These are phyloP conservation scores for Strigamia transsilvanica DNA, from an alignment of 2,888 invertebrate species.

Conservation along the genomic window DNA sequence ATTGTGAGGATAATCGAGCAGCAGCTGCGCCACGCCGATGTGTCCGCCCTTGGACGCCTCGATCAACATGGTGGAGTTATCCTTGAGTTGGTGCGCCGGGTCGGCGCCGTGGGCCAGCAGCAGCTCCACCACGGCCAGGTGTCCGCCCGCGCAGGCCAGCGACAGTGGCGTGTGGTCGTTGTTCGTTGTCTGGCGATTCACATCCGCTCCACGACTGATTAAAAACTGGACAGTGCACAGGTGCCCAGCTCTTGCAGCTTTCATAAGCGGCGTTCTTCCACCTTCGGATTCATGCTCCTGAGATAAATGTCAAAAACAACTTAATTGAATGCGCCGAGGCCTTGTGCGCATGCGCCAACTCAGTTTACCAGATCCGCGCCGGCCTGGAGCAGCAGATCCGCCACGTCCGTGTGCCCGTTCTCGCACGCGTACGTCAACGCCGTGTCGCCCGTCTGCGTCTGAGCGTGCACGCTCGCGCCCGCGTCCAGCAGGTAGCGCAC, in stretches of 20 bases:
- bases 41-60: constrained; percentile 99
- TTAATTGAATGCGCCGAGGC: neutral
- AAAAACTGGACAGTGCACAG: constrained; percentile 95
- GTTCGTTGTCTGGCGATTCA: constrained; percentile 87
- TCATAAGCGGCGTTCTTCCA: constrained; percentile 97
- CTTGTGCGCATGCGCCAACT: neutral
- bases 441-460: constrained; percentile 94
- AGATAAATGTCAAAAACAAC: neutral
- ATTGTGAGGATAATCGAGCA: constrained; percentile 92
- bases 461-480: constrained; percentile 88
- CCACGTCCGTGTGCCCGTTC: constrained; percentile 98
- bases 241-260: constrained; percentile 96
- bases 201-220: constrained; percentile 84
- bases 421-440: constrained; percentile 98
- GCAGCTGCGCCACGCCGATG: constrained; percentile 90
- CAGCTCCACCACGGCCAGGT: constrained; percentile 90
- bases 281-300: constrained; percentile 96
- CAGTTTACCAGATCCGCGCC: constrained; percentile 80
- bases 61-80: constrained; percentile 97
- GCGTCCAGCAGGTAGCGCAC: constrained; percentile 85
- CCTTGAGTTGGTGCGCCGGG: constrained; percentile 96
- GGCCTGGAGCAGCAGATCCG: constrained; percentile 87
- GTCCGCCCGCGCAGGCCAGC: constrained; percentile 95
- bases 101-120: constrained; percentile 91
- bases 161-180: constrained; percentile 98